Evolutionary conservation across 2,888 invertebrate genomes (phyloP).

Genomic region (Pediacus dermestoides): DNA sequence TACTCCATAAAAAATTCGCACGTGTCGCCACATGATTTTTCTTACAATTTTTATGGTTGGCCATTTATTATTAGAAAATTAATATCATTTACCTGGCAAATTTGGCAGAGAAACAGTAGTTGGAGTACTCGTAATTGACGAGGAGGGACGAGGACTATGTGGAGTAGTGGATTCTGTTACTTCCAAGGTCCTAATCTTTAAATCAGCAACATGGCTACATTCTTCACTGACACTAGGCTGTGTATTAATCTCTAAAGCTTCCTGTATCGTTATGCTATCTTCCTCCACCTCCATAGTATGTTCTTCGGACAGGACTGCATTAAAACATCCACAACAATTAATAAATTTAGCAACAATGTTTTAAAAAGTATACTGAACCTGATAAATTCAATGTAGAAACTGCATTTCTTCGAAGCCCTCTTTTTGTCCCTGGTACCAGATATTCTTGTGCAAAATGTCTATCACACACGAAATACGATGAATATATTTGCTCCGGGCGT

Average conservation of each 20-base stretch:
- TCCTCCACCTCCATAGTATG: conserved; percentile 7
- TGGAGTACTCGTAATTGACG: conserved; percentile 1
- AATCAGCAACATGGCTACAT: too few species aligned
- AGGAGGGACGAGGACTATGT: conserved; percentile 1
- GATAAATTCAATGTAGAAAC: conserved; percentile 4
- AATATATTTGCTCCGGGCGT: conserved; percentile 7
- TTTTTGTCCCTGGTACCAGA: conserved; percentile 7
- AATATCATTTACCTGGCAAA: conserved; percentile 6
- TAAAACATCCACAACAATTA: conserved; percentile 5
- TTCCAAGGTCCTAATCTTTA: conserved; percentile 5
- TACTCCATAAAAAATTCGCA: too few species aligned
- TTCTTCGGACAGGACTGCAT: conserved; percentile 6
- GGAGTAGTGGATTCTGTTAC: conserved; percentile 5
- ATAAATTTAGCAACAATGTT: conserved; percentile 4
- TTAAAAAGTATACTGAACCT: conserved; percentile 5
- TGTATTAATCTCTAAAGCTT: too few species aligned
- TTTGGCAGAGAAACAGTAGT: conserved; percentile 3
- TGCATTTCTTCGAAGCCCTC: conserved; percentile 6
- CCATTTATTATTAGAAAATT: conserved; percentile 6
- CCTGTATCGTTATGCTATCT: not conserved
- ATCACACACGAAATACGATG: conserved; percentile 6
- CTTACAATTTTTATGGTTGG: too few species aligned
- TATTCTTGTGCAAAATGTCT: conserved; percentile 7
- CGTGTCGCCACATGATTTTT: too few species aligned
- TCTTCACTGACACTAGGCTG: too few species aligned